Evolutionary conservation across 30 jellyfish, hydroid and myxozoan species (phyloP).

Genomic region (Rhopilema esculentum): DNA sequence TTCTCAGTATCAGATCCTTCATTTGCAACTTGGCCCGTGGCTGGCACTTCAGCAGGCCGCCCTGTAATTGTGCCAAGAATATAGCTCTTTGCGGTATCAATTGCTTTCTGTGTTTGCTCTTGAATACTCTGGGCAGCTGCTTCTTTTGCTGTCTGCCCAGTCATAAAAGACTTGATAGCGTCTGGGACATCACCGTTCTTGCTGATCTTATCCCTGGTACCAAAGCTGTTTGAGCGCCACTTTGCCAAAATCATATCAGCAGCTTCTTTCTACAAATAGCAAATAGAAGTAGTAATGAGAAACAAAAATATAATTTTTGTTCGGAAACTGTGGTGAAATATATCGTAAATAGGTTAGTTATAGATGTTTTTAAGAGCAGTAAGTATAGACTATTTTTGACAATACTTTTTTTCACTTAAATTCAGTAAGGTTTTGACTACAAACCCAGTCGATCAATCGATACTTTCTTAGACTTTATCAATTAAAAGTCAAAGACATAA

Average conservation of each 20-base stretch:
- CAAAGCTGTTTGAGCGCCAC: constrained; percentile 95
- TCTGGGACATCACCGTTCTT: constrained; percentile 77
- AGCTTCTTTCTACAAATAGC: constrained; percentile 78
- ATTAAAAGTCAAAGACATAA: neutral
- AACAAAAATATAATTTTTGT: too few species aligned
- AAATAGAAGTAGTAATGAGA: too few species aligned
- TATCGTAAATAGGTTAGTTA: too few species aligned
- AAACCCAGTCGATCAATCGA: too few species aligned
- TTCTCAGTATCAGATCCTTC: constrained; percentile 9
- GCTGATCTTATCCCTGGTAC: constrained; percentile 58
- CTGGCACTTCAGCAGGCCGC: constrained; percentile 37
- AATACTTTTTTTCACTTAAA: too few species aligned
- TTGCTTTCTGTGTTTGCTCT: constrained; percentile 60
- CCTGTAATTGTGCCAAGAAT: constrained; percentile 71
- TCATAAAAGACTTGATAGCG: constrained; percentile 88
- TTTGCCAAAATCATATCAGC: constrained; percentile 87
- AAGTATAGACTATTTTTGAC: too few species aligned
- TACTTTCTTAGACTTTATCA: too few species aligned
- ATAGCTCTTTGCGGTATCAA: constrained; percentile 57
- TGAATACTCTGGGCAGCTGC: constrained; percentile 27
- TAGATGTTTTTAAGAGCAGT: too few species aligned
- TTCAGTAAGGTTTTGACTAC: too few species aligned
- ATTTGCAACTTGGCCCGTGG: neutral
- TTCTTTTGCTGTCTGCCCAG: constrained; percentile 74
- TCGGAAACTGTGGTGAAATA: too few species aligned